A percentile compares a stretch with the other conserved stretches of the same genome.
These are phyloP conservation scores for Melolontha melolontha DNA, from an alignment of 2,888 invertebrate genomes.

Conservation along the genomic window DNA sequence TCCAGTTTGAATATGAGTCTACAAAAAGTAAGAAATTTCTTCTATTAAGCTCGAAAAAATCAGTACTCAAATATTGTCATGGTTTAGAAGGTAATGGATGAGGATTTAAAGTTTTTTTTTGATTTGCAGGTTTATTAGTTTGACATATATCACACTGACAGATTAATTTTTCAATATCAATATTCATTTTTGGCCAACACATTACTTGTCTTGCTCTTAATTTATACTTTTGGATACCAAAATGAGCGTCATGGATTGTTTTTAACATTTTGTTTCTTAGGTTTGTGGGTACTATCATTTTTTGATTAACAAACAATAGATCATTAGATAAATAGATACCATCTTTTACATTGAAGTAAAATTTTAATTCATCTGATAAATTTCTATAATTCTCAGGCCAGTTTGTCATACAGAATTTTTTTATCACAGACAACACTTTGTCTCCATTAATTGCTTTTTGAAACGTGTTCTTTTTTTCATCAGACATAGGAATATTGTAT, in stretches of 20 bases:
- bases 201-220: too few species aligned
- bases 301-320: slow-evolving; percentile 37
- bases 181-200: too few species aligned
- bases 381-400: slow-evolving; percentile 35
- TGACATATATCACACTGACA: too few species aligned
- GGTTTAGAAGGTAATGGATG: background rate
- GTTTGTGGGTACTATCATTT: too few species aligned
- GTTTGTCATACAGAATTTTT: slow-evolving; percentile 23
- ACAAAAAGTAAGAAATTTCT: background rate
- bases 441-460: slow-evolving; percentile 24
- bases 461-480: slow-evolving; percentile 17
- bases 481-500: slow-evolving; percentile 27
- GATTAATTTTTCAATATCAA: too few species aligned
- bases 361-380: slow-evolving; percentile 18
- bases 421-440: slow-evolving; percentile 11
- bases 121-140: slow-evolving; percentile 28
- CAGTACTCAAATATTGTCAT: background rate
- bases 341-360: slow-evolving; percentile 35
- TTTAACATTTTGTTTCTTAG: too few species aligned
- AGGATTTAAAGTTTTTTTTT: background rate
- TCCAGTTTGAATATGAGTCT: slow-evolving; percentile 2
- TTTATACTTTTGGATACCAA: too few species aligned
- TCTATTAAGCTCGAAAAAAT: slow-evolving; percentile 9
- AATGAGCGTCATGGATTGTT: too few species aligned
- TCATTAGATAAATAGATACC: slow-evolving; percentile 37